Percentiles rank a stretch among this genome's conserved stretches.
These are phyloP conservation scores for Rhinolophus sinicus DNA, from an alignment of 2,113 vertebrate genomes.

Conservation along the genomic window DNA sequence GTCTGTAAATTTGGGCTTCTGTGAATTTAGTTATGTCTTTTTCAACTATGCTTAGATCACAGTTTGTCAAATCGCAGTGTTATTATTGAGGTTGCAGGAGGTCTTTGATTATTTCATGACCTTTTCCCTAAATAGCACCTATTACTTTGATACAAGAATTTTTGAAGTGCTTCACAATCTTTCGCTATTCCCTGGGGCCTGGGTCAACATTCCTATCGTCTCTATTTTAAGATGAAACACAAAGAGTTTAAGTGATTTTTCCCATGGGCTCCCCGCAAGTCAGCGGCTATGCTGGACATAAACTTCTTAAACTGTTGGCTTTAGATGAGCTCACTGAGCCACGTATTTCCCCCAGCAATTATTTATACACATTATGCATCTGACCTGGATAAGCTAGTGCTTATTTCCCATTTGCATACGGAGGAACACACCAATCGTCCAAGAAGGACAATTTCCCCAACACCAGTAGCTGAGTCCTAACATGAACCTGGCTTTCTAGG, in stretches of 20 bases:
- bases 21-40: slow-evolving; percentile 36
- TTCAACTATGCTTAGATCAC: slow-evolving; percentile 33
- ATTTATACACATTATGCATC: slow-evolving; percentile 67
- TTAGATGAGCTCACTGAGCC: slow-evolving; percentile 55
- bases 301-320: slow-evolving; percentile 57
- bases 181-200: slow-evolving; percentile 38
- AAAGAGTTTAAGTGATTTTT: slow-evolving; percentile 73
- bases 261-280: slow-evolving; percentile 64
- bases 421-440: slow-evolving; percentile 49
- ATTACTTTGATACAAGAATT: slow-evolving; percentile 71
- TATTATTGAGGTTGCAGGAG: slow-evolving; percentile 60
- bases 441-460: slow-evolving; percentile 36
- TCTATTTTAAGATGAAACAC: slow-evolving; percentile 78
- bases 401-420: slow-evolving; percentile 68
- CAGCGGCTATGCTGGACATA: slow-evolving; percentile 46
- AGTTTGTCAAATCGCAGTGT: slow-evolving; percentile 62
- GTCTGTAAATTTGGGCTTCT: slow-evolving; percentile 28
- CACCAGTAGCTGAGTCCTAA: not conserved
- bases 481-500: not conserved
- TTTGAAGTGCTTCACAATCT: slow-evolving; percentile 73
- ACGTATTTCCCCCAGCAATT: slow-evolving; percentile 47
- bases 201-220: slow-evolving; percentile 67
- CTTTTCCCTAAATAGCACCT: slow-evolving; percentile 71
- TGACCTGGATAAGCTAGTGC: slow-evolving; percentile 59
- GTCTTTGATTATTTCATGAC: slow-evolving; percentile 70